phyloP scores from a whole-genome alignment of 2,113 vertebrate genomes.

The Muntiacus reevesi region DNA sequence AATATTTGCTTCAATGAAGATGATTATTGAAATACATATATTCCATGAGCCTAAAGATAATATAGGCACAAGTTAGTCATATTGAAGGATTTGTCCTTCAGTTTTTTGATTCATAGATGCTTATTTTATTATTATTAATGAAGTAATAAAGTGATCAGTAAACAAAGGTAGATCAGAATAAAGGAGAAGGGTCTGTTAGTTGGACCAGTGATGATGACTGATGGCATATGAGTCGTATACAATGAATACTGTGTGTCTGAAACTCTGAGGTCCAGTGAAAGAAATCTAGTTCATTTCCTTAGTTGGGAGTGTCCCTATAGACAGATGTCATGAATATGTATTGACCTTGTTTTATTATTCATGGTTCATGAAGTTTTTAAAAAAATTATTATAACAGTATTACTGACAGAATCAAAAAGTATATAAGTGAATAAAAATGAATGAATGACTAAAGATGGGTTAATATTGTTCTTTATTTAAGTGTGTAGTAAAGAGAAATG shows the following conservation, averaged over 20 bases:
- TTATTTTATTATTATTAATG: not conserved
- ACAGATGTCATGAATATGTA: not conserved
- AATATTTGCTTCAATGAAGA: not conserved
- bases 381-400: not conserved
- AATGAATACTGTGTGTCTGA: not conserved
- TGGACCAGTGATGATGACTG: not conserved
- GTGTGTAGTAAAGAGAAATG: not conserved
- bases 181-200: not conserved
- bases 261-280: not conserved
- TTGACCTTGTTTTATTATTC: not conserved
- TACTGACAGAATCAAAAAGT: not conserved
- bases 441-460: not conserved
- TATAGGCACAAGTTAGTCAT: not conserved
- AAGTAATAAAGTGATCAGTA: not conserved
- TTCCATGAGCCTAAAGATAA: not conserved
- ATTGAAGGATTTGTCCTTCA: not conserved
- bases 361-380: not conserved
- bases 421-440: not conserved
- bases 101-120: not conserved
- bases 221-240: accelerated
- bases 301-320: not conserved
- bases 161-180: not conserved
- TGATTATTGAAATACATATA: not conserved
- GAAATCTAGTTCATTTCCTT: too few species aligned
- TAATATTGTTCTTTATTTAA: not conserved